phyloP scores from a whole-genome alignment of 2,113 vertebrate genomes.

The Tangachromis dhanisi region DNA sequence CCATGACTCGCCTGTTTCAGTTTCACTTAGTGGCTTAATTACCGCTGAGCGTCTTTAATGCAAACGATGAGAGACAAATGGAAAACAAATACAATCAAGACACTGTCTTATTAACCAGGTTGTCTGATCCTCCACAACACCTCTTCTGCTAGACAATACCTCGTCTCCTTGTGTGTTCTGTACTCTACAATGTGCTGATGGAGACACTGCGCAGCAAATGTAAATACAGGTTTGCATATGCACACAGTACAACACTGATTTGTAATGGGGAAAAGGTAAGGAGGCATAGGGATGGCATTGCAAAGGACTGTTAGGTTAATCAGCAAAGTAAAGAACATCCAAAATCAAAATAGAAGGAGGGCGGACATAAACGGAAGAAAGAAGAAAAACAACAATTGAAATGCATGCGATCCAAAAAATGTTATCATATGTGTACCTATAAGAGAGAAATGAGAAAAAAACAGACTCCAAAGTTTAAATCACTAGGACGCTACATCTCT shows the following conservation, averaged over 20 bases:
- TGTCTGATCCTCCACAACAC: conserved; percentile 44
- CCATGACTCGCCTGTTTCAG: conserved; percentile 54
- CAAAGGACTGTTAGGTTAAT: conserved; percentile 7
- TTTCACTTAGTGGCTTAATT: conserved; percentile 72
- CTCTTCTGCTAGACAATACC: conserved; percentile 10
- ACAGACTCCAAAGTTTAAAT: not conserved
- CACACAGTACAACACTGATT: conserved; percentile 37
- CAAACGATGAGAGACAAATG: conserved; percentile 63
- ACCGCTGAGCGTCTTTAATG: conserved; percentile 52
- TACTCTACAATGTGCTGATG: conserved; percentile 25
- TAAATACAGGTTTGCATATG: conserved; percentile 57
- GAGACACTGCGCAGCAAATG: conserved; percentile 14
- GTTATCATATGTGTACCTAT: not conserved
- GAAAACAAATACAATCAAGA: conserved; percentile 70
- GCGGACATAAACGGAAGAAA: not conserved
- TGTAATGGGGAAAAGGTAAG: conserved; percentile 28
- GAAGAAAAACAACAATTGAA: not conserved
- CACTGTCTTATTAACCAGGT: conserved; percentile 65
- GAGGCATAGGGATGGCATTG: not conserved
- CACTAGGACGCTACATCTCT: not conserved
- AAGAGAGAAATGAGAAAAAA: not conserved
- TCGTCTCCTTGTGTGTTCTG: conserved; percentile 29
- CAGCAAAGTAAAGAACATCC: conserved; percentile 4
- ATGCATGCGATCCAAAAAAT: not conserved
- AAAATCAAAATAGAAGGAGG: not conserved